Conservation (phyloP, 1,140 invertebrate genomes). For the Phocides pigmalion region DNA sequence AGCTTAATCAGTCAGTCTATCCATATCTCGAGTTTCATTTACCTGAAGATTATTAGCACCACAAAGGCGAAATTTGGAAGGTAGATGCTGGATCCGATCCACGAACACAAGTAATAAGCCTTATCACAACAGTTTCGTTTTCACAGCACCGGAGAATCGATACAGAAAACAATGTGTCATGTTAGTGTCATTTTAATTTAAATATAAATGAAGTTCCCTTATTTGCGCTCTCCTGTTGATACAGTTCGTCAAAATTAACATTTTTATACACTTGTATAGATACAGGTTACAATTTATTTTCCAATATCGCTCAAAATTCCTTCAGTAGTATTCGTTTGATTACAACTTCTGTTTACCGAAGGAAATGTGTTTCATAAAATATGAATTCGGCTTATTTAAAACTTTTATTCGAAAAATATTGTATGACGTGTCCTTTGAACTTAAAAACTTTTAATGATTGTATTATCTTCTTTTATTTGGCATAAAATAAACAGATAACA, state of each 20-base stretch:
- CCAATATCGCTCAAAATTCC: slow-evolving; percentile 10
- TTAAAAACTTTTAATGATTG: no score
- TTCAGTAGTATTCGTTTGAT: slow-evolving; percentile 16
- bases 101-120: background rate
- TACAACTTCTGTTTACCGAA: background rate
- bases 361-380: background rate
- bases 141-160: slow-evolving; percentile 3
- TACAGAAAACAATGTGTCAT: slow-evolving; percentile 9
- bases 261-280: slow-evolving; percentile 17
- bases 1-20: no score
- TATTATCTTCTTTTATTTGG: no score
- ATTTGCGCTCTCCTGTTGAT: slow-evolving; percentile 24
- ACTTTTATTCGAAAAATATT: no score
- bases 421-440: no score
- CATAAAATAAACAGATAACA: no score
- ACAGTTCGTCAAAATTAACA: slow-evolving; percentile 25
- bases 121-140: background rate
- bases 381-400: background rate
- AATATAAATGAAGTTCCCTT: slow-evolving; percentile 33
- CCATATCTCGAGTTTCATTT: no score
- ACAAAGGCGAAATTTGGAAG: no score
- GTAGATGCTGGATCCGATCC: no score
- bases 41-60: no score
- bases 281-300: slow-evolving; percentile 17
- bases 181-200: slow-evolving; percentile 23